Conservation (phyloP, 2,797 vertebrate species). For the Aphelocoma californica region DNA sequence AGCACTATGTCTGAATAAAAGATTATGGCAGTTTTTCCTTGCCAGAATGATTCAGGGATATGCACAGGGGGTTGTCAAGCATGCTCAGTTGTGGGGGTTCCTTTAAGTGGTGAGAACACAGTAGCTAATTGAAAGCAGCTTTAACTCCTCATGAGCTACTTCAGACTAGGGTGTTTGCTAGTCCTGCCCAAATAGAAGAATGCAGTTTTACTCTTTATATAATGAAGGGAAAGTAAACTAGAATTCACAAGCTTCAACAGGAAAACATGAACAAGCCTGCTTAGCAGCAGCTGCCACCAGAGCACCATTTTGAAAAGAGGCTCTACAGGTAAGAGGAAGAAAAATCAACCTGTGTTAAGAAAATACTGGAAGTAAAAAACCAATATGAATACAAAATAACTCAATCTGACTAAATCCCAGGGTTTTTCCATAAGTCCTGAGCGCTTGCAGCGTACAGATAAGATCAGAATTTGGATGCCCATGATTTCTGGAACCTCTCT, state of each 20-base stretch:
- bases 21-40: slow-evolving; percentile 37
- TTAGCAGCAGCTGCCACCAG: background rate
- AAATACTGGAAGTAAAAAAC: background rate
- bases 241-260: background rate
- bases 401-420: background rate
- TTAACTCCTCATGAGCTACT: slow-evolving; percentile 45
- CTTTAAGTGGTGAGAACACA: background rate
- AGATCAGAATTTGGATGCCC: background rate
- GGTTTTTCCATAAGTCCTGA: background rate
- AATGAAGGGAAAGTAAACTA: background rate
- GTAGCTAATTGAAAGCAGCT: slow-evolving; percentile 23
- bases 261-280: background rate
- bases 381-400: background rate
- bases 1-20: slow-evolving; percentile 14
- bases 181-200: background rate
- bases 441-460: background rate
- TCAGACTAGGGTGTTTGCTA: background rate
- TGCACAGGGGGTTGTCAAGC: slow-evolving; percentile 21
- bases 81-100: slow-evolving; percentile 10
- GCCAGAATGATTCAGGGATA: slow-evolving; percentile 62
- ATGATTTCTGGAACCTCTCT: background rate
- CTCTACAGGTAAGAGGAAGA: background rate
- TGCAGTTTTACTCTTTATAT: background rate
- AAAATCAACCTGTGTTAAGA: background rate
- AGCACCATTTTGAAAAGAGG: background rate